Evolutionary conservation across 2,888 invertebrate genomes (phyloP).

Genomic region (Tinea pellionella): DNA sequence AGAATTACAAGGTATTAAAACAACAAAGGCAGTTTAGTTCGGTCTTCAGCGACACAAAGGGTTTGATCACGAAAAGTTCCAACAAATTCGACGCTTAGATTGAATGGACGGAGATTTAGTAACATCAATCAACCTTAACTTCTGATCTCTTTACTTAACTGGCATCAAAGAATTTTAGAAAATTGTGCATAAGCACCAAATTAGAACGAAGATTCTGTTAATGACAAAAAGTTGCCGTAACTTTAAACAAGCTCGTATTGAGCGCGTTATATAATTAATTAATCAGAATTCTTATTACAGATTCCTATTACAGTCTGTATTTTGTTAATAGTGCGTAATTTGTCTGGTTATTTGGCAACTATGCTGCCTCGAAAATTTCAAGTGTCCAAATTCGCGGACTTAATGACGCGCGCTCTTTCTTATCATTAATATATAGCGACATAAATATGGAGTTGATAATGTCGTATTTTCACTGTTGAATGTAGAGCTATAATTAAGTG

Average conservation of each 20-base stretch:
- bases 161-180: constrained; percentile 1
- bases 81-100: constrained; percentile 9
- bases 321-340: background rate
- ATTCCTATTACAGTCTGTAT: too few relatives aligned
- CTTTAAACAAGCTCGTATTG: background rate
- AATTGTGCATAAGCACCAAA: constrained; percentile 1
- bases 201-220: background rate
- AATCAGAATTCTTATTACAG: too few relatives aligned
- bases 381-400: background rate
- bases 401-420: constrained; percentile 7
- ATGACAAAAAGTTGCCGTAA: constrained; percentile 2
- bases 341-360: background rate
- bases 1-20: constrained; percentile 7
- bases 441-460: constrained; percentile 11
- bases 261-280: background rate
- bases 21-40: constrained; percentile 9
- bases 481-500: background rate
- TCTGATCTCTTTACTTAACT: constrained; percentile 3
- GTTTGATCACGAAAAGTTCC: constrained; percentile 10
- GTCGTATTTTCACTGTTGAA: constrained; percentile 8
- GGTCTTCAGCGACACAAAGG: constrained; percentile 8
- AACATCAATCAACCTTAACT: constrained; percentile 13
- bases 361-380: background rate
- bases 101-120: constrained; percentile 9
- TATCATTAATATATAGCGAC: constrained; percentile 10